Evolutionary conservation across 2,113 vertebrate species (phyloP).

Genomic region (Siniperca knerii): DNA sequence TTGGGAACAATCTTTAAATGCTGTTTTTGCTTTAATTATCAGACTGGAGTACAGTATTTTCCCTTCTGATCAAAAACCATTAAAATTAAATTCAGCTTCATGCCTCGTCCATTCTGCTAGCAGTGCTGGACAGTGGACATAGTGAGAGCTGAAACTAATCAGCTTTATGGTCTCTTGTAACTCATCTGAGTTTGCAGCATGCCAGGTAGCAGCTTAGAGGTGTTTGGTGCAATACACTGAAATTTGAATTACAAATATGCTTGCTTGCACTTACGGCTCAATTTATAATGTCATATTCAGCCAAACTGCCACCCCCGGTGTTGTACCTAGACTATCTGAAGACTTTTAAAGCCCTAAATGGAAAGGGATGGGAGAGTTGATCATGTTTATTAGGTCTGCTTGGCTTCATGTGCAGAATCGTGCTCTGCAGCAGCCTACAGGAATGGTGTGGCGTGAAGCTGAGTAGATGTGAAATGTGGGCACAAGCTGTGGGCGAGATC

Average conservation of each 20-base stretch:
- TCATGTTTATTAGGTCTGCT: slow-evolving; percentile 77
- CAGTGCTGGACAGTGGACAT: neutral
- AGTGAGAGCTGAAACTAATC: slow-evolving; percentile 40
- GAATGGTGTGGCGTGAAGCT: slow-evolving; percentile 71
- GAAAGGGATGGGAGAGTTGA: slow-evolving; percentile 71
- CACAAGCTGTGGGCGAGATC: slow-evolving; percentile 82
- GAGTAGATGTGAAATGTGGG: slow-evolving; percentile 82
- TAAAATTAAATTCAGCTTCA: slow-evolving; percentile 15
- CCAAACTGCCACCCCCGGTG: slow-evolving; percentile 44
- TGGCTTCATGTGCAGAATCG: slow-evolving; percentile 64
- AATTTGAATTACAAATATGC: slow-evolving; percentile 68
- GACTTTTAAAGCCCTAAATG: slow-evolving; percentile 71
- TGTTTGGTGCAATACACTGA: slow-evolving; percentile 34
- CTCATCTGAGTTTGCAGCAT: slow-evolving; percentile 37
- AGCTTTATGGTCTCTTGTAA: slow-evolving; percentile 43
- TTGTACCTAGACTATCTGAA: slow-evolving; percentile 58
- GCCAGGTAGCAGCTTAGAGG: slow-evolving; percentile 47
- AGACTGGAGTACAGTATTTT: neutral
- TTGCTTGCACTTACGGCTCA: slow-evolving; percentile 58
- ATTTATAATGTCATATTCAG: slow-evolving; percentile 62
- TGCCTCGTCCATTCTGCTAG: slow-evolving; percentile 4
- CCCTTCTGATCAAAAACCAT: neutral
- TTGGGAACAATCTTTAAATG: neutral
- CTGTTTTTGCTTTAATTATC: neutral
- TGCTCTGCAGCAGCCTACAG: slow-evolving; percentile 65